Evolutionary conservation across 2,113 vertebrate species (phyloP).

Genomic region (Ginglymostoma cirratum): DNA sequence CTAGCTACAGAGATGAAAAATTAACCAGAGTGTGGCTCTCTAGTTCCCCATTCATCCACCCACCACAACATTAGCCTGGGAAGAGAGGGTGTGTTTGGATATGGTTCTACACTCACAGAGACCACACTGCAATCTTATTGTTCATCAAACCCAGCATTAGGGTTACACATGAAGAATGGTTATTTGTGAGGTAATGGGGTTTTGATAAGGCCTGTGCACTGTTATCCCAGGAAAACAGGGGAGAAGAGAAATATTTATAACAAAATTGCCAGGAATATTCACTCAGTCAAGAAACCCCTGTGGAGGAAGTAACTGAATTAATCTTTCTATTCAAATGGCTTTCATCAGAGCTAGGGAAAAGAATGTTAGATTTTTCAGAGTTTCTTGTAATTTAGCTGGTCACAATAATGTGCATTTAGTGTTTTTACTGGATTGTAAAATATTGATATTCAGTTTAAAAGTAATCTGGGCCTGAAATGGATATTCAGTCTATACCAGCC

Average conservation of each 20-base stretch:
- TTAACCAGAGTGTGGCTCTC: not conserved
- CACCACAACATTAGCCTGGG: not conserved
- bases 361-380: not conserved
- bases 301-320: not conserved
- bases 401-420: no score
- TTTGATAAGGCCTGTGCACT: not conserved
- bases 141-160: not conserved
- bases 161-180: not conserved
- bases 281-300: not conserved
- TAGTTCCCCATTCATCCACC: not conserved
- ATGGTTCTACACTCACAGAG: not conserved
- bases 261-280: not conserved
- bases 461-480: not conserved
- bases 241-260: not conserved
- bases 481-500: not conserved
- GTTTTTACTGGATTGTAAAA: not conserved
- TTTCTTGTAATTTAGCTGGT: not conserved
- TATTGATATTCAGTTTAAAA: not conserved
- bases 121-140: not conserved
- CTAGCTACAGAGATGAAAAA: not conserved
- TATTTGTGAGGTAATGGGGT: not conserved
- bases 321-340: not conserved
- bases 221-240: not conserved
- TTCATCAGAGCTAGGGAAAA: not conserved
- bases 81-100: not conserved